A percentile compares a stretch with the other conserved stretches of the same genome.
phyloP scores from a whole-genome alignment of 2,888 invertebrate genomes.

The Cataglyphis altisquamis region DNA sequence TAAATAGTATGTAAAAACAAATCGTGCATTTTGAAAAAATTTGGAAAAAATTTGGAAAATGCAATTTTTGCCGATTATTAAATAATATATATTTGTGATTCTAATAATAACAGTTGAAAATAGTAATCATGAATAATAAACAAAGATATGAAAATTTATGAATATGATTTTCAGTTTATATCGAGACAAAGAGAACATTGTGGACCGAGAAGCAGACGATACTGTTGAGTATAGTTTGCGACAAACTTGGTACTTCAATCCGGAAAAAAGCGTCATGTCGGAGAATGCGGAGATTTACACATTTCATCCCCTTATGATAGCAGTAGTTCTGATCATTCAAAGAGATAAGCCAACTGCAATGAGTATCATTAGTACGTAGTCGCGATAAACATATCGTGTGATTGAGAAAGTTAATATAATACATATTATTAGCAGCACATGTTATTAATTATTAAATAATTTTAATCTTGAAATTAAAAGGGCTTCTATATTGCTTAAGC shows the following conservation, averaged over 20 bases:
- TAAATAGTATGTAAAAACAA: not conserved
- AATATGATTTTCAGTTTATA: constrained; percentile 89
- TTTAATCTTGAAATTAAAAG: not conserved
- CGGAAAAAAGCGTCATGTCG: constrained; percentile 89
- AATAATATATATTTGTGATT: not conserved
- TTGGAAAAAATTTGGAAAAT: not conserved
- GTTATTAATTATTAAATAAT: not conserved
- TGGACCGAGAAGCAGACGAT: constrained; percentile 91
- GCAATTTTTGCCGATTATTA: not conserved
- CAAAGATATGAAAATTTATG: not conserved
- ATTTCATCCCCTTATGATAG: constrained; percentile 34
- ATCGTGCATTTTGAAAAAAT: not conserved
- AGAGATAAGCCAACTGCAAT: constrained; percentile 16
- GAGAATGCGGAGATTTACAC: constrained; percentile 90
- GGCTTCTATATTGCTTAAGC: not conserved
- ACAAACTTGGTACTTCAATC: constrained; percentile 90
- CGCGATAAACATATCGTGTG: not conserved
- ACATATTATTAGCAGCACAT: not conserved
- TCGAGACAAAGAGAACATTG: constrained; percentile 92
- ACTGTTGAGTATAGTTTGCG: constrained; percentile 91
- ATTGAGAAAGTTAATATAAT: not conserved
- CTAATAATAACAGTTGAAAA: not conserved
- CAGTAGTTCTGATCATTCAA: not conserved
- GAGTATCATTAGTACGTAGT: constrained; percentile 33
- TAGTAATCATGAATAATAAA: not conserved